Evolutionary conservation across 35 echinoderm and acorn worm species (phyloP), one percentile per base, ranked within the genome.

Genomic region (Diadema setosum): DNA sequence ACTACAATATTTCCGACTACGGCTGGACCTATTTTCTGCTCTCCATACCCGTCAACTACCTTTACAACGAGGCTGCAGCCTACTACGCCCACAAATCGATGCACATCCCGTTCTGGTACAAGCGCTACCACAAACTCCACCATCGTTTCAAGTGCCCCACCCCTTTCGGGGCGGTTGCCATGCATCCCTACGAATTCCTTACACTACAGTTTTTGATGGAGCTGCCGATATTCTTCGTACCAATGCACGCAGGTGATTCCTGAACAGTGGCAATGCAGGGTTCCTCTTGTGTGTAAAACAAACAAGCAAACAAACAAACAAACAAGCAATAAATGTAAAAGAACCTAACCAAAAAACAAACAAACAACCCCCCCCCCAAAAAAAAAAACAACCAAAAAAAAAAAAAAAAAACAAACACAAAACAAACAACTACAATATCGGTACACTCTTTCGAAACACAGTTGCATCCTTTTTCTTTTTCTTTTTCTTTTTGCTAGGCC

Each of bases 1-100:
- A 67, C 30, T 85, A 85, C 83, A 85, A 67, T 20, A 63, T 85
- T 34, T 85, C 83, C 5, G 83, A 85, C 83, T 85, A 85, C 29
- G 83, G 83, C 0, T 85, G 29, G 83, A 5, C 26, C 6, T 85
- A 85, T 20, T 85, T 85, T 24, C 37, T 58, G 1, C 37, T 85
- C 26, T 85, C 83, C n/a, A 85, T 85, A 17, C 83, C 83, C 20
- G 24, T 64, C 1, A 64, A 61, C 11, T 85, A 61, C 58, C 15
- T 85, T 4, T 85, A 61, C 59, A 63, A 61, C 27, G 83, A 85
- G 39, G 83, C 83, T 18, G 46, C 59, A 2, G 52, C 83, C 58
- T 85, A 44, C 45, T 61, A 61, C 39, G 35, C 83, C 18, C 59
- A 64, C 55, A 85, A 63, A 36, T 18, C 50, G 9, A 61, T 85